Evolutionary conservation across 37 sponge, comb jelly and placozoan genomes (phyloP), one percentile per base, ranked within the genome.

Genomic region (Mnemiopsis leidyi): DNA sequence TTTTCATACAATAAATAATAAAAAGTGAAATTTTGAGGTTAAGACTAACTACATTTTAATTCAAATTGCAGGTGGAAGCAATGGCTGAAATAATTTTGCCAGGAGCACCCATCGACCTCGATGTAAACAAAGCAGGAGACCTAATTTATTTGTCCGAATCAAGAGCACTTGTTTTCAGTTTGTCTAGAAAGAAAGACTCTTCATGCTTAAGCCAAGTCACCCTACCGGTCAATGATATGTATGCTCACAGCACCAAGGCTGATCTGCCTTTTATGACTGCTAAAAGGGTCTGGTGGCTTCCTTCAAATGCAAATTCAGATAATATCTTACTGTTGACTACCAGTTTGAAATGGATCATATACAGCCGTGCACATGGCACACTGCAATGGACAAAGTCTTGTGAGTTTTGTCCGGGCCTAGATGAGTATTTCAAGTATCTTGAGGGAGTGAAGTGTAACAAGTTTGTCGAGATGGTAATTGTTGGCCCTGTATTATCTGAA

Each of bases 211-310:
- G 61, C 13, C 5, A 48, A 18, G 13, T 48, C 61, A 18, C 9
- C 61, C 13, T 48, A 13, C 61, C 61, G 13, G 61, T 48, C 61
- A 48, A 48, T 48, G 61, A 48, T 13, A 18, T 48, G 61, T 48
- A 18, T 13, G 9, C 61, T 48, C 61, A 18, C 13, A 18, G 13
- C 61, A 18, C 61, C 61, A 69, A 69, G 32, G 20, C 36, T 1
- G 79, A 77, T 32, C 18, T 34, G 21, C 20, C 32, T 34, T 34
- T 34, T 32, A 32, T 16, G 32, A 0, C 36, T 77, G 18, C 35
- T 34, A 77, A 77, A 77, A 77, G 79, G 33, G 26, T 26, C 79
- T 77, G 79, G 79, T 77, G 79, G 79, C 20, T 77, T 77, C 79
- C 79, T 13, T 32, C 79, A 34, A 34, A 16, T 3, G 36, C 30